These are phyloP conservation scores for Eciton burchellii DNA, from an alignment of 1,140 invertebrate species.

Conservation along the genomic window DNA sequence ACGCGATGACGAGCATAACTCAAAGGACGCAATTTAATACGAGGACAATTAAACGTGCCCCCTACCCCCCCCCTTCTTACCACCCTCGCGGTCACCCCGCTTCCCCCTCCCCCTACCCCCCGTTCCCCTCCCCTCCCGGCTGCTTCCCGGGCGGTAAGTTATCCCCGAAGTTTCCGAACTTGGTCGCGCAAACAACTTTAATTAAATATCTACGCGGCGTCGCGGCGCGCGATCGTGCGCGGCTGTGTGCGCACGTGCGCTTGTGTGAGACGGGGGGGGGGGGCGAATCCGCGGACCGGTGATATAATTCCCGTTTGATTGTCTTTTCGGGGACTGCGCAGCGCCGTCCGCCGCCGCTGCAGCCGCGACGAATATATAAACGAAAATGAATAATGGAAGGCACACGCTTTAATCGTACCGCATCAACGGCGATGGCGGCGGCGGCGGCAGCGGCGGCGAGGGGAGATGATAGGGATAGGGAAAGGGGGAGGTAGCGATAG, in stretches of 20 bases:
- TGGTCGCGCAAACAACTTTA: conserved; percentile 82
- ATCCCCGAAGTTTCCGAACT: conserved; percentile 81
- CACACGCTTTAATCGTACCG: conserved; percentile 54
- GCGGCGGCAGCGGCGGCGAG: no score
- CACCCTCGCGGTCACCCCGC: no score
- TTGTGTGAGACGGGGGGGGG: background rate
- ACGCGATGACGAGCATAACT: conserved; percentile 73
- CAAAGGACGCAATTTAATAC: conserved; percentile 72
- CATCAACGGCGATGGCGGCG: background rate
- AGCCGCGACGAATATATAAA: conserved; percentile 48
- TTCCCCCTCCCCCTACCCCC: conserved; percentile 54
- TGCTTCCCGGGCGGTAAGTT: conserved; percentile 74
- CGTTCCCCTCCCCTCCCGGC: background rate
- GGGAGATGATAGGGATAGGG: no score
- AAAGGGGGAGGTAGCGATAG: background rate
- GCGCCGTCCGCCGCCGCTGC: background rate
- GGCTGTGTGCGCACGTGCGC: conserved; percentile 14
- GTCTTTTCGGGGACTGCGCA: conserved; percentile 66
- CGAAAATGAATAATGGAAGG: conserved; percentile 68
- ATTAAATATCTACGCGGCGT: conserved; percentile 83
- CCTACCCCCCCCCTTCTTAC: no score
- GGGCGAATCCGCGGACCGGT: conserved; percentile 20
- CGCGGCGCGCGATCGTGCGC: conserved; percentile 20
- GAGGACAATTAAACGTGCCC: conserved; percentile 79
- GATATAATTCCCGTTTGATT: conserved; percentile 77